Base-by-base conservation (phyloP, 2,888 invertebrate genomes). In the Heliconius hortense region DNA sequence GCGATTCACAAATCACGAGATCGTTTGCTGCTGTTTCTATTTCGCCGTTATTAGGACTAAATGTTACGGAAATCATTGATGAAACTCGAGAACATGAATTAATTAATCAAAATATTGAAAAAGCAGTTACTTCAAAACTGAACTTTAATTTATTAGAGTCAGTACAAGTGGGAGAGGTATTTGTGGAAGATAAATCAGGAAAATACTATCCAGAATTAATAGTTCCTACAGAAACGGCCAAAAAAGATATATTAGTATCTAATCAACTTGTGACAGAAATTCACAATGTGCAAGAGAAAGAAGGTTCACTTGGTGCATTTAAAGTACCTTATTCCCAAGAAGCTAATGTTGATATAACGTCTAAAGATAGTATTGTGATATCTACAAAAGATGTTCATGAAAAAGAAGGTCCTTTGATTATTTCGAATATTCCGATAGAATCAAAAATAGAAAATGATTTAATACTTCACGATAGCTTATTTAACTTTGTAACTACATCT, bases 141-240 rank as follows among this genome's bases (percentile, higher is more conserved):
- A 95, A 95, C 78, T 93, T 97, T 70, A 95, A 95, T 80, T 88
- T 96, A 66, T 90, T 94, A 56, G 96, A 97, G 88, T 93, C 96
- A 18, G 72, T 97, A 75, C 91, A 95, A 82, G 92, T 97, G 8
- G 96, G 95, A 74, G 96, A 97, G 93, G 95, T 96, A 39, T 93
- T 95, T 81, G 90, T 96, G 4, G 96, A 96, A 90, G 95, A 96
- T 76, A 96, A 96, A 85, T 96, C 97, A 13, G 96, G 96, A 21
- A 97, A 97, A 90, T 97, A 96, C 85, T 95, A 96, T 85, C 97
- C 97, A 4, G 96, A 97, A 88, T 88, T 96, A 71, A 96, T 97
- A 84, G 97, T 97, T 2, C 96, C 97, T 0, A 97, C 97, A 3
- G 97, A 97, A 95, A 94, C 95, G 15, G 97, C 97, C 5, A 95